phyloP scores from a whole-genome alignment of 2,888 invertebrate species.

The Prenolepis imparis region DNA sequence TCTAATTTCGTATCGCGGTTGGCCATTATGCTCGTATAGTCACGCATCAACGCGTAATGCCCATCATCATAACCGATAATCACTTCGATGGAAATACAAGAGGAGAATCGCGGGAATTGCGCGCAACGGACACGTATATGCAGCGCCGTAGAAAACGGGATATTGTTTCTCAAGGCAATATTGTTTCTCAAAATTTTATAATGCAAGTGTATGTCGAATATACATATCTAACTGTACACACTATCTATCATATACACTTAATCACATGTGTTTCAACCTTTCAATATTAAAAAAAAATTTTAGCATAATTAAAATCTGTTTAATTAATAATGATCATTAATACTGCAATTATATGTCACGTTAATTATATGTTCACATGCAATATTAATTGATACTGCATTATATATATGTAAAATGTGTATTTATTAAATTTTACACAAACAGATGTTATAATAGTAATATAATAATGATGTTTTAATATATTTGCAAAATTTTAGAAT shows the following conservation, averaged over 20 bases:
- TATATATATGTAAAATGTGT: neutral
- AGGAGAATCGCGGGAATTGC: constrained; percentile 63
- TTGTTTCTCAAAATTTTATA: constrained; percentile 31
- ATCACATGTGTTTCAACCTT: neutral
- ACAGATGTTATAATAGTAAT: neutral
- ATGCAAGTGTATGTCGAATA: neutral
- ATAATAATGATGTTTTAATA: constrained; percentile 1
- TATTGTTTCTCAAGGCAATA: constrained; percentile 43
- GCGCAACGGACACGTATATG: constrained; percentile 14
- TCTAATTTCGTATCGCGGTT: constrained; percentile 62
- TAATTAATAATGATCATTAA: neutral
- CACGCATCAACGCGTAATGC: constrained; percentile 63
- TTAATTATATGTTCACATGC: neutral
- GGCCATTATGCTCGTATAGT: constrained; percentile 56
- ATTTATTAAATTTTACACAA: neutral
- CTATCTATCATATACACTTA: neutral
- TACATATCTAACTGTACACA: neutral
- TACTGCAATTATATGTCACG: neutral
- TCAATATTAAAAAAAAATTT: neutral
- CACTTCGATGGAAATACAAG: constrained; percentile 66
- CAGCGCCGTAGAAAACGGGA: constrained; percentile 13
- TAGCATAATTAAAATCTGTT: neutral
- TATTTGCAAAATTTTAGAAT: neutral
- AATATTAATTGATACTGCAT: neutral
- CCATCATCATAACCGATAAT: constrained; percentile 65